phyloP scores from a whole-genome alignment of 1,140 invertebrate genomes.

The Pseudomyrmex sp. region DNA sequence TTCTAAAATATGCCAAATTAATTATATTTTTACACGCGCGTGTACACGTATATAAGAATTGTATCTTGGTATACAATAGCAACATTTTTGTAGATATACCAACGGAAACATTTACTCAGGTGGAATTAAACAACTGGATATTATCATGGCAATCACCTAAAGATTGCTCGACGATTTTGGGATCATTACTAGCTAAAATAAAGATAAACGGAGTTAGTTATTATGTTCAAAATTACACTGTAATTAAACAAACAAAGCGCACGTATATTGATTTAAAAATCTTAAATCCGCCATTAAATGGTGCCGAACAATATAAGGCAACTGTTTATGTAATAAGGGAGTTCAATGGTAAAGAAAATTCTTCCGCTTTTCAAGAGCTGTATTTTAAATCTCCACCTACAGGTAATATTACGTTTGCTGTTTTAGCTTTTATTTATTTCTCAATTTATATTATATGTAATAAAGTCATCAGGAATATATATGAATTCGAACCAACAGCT shows the following conservation, averaged over 20 bases:
- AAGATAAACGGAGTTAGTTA: constrained; percentile 56
- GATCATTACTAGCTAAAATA: constrained; percentile 44
- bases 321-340: constrained; percentile 53
- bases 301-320: constrained; percentile 60
- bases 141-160: constrained; percentile 57
- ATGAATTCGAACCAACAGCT: constrained; percentile 31
- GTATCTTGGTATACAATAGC: background rate
- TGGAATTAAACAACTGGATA: constrained; percentile 18
- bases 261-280: background rate
- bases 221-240: constrained; percentile 18
- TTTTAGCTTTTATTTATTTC: background rate
- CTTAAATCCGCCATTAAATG: constrained; percentile 4
- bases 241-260: background rate
- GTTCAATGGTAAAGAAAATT: constrained; percentile 20
- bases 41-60: background rate
- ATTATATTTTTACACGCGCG: background rate
- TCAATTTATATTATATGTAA: background rate
- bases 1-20: background rate
- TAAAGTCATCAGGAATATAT: background rate
- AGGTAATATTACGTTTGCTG: constrained; percentile 39
- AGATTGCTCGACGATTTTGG: constrained; percentile 65
- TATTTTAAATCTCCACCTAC: constrained; percentile 54
- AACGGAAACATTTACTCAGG: constrained; percentile 17
- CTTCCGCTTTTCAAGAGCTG: constrained; percentile 7
- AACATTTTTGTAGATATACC: constrained; percentile 58